Conservation (phyloP, 2,888 invertebrate species). For the Slavum lentiscoides region DNA sequence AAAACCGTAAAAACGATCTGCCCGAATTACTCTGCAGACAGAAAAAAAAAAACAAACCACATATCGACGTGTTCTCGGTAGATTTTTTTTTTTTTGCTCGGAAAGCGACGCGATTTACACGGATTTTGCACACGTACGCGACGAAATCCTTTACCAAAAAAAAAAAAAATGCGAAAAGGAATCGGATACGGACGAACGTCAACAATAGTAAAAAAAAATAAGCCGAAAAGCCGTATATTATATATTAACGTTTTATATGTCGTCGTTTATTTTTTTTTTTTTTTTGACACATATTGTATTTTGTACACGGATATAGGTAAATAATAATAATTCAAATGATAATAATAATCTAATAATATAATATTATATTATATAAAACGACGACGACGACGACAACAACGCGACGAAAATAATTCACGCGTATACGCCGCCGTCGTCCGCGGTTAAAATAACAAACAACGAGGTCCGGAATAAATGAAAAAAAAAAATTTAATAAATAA, state of each 20-base stretch:
- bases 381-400: not conserved
- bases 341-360: conserved; percentile 1
- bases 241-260: conserved; percentile 13
- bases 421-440: not conserved
- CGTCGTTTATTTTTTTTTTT: not conserved
- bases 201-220: not conserved
- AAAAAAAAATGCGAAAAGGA: no score
- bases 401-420: no score
- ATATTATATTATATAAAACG: no score
- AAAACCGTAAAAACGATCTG: no score
- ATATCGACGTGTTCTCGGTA: no score
- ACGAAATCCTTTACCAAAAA: no score
- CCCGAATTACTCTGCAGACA: no score
- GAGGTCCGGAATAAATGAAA: conserved; percentile 17
- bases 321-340: conserved; percentile 19
- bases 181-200: no score
- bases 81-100: no score
- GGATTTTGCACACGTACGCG: no score
- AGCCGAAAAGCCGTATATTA: not conserved
- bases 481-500: not conserved
- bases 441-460: conserved; percentile 27
- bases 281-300: conserved; percentile 36
- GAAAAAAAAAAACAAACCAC: no score
- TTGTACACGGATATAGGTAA: conserved; percentile 27
- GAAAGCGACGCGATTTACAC: no score